Evolutionary conservation across 2,888 invertebrate species (phyloP).

Genomic region (Drosophila ustulata): DNA sequence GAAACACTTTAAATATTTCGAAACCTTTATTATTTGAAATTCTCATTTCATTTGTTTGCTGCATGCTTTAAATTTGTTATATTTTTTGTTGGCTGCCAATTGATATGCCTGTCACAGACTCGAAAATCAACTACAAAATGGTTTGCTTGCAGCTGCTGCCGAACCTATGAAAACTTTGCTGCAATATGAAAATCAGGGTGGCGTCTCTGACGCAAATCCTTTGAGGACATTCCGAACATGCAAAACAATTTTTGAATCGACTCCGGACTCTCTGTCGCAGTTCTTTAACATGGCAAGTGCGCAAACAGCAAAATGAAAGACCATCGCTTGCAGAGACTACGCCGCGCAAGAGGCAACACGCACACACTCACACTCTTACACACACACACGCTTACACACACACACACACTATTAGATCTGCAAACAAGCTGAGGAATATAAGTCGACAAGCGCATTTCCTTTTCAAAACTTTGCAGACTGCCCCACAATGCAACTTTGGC

Average conservation of each 20-base stretch:
- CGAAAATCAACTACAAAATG: slow-evolving; percentile 43
- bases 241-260: slow-evolving; percentile 32
- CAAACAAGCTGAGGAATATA: slow-evolving; percentile 12
- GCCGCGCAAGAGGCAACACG: neutral
- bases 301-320: slow-evolving; percentile 38
- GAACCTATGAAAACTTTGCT: slow-evolving; percentile 19
- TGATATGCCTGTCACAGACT: slow-evolving; percentile 23
- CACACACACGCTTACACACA: neutral
- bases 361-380: neutral
- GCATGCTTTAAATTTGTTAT: neutral
- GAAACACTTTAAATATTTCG: too few species aligned
- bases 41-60: neutral
- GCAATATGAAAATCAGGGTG: slow-evolving; percentile 14
- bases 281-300: slow-evolving; percentile 31
- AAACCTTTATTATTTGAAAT: too few species aligned
- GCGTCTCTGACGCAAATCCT: slow-evolving; percentile 51
- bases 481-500: slow-evolving; percentile 27
- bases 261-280: slow-evolving; percentile 2
- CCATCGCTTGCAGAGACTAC: neutral
- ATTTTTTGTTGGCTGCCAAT: slow-evolving; percentile 14
- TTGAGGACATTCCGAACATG: slow-evolving; percentile 53
- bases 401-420: neutral
- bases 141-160: slow-evolving; percentile 46
- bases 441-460: slow-evolving; percentile 55
- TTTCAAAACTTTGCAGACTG: slow-evolving; percentile 62